Evolutionary conservation across 2,797 vertebrate genomes (phyloP), one percentile per base, ranked within the genome.

Genomic region (Schizothorax lantsangensis): DNA sequence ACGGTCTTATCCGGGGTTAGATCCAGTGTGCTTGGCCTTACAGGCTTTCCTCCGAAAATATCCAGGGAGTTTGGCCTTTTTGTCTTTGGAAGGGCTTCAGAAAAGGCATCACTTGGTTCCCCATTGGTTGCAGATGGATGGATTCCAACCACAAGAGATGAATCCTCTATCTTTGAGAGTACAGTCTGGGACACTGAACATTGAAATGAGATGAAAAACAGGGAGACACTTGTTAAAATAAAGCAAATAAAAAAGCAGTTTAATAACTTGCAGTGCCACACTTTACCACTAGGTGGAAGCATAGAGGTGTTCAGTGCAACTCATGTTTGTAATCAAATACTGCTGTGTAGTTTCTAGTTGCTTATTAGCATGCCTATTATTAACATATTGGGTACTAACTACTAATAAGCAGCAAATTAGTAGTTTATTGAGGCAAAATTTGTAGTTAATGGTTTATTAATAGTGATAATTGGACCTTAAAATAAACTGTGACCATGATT

Each of bases 21-120:
- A 26, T 75, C 30, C 84, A 97, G 96, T 30, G 95, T 96, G 47
- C 93, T 91, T 81, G 97, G 95, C 43, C 96, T 95, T n/a, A 93
- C 47, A 9, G 88, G 81, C 88, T 90, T 91, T 75, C 87, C 92
- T 79, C 90, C 92, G 26, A 93, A 94, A 84, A 96, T 89, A 88
- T 95, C 92, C 79, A 96, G 88, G 71, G 93, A 94, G 89, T 93
- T 94, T 57, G 95, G 95, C 75, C 94, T 92, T 87, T 92, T 90
- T 15, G 87, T 93, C 89, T 97, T 97, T 90, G 96, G 94, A 30
- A 95, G 93, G 43, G 91, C 91, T 88, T 92, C 93, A 84, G 94
- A 95, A 0, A 95, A 90, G 87, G 92, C 95, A 92, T 95, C 90
- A 81, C 92, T 92, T 91, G 96, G 95, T 38, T 92, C 94, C 82